Evolutionary conservation across 2,797 vertebrate species (phyloP).

Genomic region (Leuciscus waleckii): DNA sequence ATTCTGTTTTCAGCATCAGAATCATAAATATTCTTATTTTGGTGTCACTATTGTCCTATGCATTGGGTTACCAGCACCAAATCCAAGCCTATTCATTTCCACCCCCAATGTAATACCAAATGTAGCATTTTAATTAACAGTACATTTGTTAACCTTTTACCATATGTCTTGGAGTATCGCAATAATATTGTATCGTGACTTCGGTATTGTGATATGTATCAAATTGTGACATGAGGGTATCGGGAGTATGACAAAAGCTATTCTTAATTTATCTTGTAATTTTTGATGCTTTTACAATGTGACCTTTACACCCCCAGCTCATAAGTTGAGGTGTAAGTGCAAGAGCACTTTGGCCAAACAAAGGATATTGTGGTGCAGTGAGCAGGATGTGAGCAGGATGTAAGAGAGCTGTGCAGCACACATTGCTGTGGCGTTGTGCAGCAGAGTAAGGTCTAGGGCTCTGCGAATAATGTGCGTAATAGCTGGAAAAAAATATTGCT

Average conservation of each 20-base stretch:
- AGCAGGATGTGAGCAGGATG: slow-evolving; percentile 29
- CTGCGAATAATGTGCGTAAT: not conserved
- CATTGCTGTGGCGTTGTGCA: not conserved
- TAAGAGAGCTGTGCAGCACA: not conserved
- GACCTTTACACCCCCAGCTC: not conserved
- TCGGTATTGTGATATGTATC: no score
- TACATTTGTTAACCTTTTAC: no score
- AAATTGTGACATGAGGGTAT: no score
- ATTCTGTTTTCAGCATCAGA: no score
- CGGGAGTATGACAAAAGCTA: not conserved
- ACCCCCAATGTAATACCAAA: no score
- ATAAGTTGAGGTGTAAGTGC: not conserved
- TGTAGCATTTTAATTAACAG: no score
- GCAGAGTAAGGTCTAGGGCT: not conserved
- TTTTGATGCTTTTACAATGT: not conserved
- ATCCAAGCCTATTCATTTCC: no score
- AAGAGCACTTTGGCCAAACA: not conserved
- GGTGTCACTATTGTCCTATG: no score
- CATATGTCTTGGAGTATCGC: no score
- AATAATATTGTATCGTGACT: no score
- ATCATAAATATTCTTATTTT: no score
- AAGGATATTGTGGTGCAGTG: not conserved
- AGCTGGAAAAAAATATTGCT: not conserved
- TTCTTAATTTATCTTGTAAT: not conserved
- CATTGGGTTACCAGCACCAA: no score